Evolutionary conservation across 37 sponge, comb jelly and placozoan genomes (phyloP).

Genomic region (Theonella swinhoei): DNA sequence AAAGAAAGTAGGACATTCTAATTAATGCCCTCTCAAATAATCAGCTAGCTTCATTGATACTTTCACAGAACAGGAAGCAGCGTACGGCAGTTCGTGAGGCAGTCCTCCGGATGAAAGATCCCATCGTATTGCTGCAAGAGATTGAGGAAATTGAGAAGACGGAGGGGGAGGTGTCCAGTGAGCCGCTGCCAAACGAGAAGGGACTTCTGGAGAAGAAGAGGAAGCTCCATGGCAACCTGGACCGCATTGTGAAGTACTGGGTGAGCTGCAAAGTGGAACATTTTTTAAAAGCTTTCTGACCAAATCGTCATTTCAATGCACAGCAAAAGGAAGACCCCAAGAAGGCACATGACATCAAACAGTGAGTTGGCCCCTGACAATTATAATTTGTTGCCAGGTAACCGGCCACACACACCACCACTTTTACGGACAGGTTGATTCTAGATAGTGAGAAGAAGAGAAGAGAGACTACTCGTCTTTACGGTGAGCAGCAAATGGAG

Average conservation of each 20-base stretch:
- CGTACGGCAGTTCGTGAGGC: conserved; percentile 90
- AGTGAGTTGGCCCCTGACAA: conserved; percentile 39
- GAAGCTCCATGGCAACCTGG: conserved; percentile 74
- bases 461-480: conserved; percentile 61
- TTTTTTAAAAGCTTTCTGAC: not conserved
- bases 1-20: conserved; percentile 79
- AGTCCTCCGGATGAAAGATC: conserved; percentile 84
- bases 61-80: conserved; percentile 90
- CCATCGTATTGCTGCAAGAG: conserved; percentile 64
- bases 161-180: conserved; percentile 14
- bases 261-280: too few relatives aligned
- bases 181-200: conserved; percentile 81
- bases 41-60: not conserved
- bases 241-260: conserved; percentile 63
- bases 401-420: too few relatives aligned
- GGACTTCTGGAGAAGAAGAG: conserved; percentile 86
- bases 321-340: conserved; percentile 75
- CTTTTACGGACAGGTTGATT: conserved; percentile 66
- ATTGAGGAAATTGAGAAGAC: conserved; percentile 87
- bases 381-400: too few relatives aligned
- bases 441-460: conserved; percentile 66
- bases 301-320: not conserved
- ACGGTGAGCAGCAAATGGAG: too few relatives aligned
- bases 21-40: not conserved
- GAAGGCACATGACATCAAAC: conserved; percentile 55